Evolutionary conservation across 92 coral and sea anemone genomes (phyloP).

Genomic region (Galaxea fascicularis): DNA sequence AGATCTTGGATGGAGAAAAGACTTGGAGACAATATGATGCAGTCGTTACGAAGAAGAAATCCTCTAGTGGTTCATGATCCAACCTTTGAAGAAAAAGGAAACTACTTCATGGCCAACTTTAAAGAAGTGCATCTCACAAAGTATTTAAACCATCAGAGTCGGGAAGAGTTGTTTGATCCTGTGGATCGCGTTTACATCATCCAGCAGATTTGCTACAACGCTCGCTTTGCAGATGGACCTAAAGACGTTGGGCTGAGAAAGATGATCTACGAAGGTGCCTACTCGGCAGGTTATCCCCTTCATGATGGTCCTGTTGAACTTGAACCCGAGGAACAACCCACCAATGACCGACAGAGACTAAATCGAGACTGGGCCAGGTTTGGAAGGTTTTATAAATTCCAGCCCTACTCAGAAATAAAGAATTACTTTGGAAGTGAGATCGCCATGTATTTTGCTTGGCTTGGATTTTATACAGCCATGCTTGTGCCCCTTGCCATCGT

Average conservation of each 20-base stretch:
- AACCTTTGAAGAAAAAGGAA: conserved; percentile 58
- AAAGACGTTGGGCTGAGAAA: conserved; percentile 77
- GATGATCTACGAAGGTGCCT: conserved; percentile 77
- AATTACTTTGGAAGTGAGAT: conserved; percentile 91
- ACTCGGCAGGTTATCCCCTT: conserved; percentile 71
- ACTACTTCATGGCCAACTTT: conserved; percentile 88
- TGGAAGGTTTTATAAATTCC: conserved; percentile 81
- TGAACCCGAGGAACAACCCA: conserved; percentile 56
- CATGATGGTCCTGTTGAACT: conserved; percentile 79
- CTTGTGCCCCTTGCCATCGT: conserved; percentile 88
- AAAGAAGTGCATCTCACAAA: conserved; percentile 52
- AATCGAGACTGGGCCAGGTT: conserved; percentile 91
- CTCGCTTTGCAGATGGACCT: conserved; percentile 75
- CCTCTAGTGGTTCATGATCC: conserved; percentile 73
- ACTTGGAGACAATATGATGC: conserved; percentile 53
- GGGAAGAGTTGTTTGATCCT: conserved; percentile 66
- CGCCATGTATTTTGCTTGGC: conserved; percentile 91
- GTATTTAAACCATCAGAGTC: conserved; percentile 52
- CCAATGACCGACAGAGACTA: conserved; percentile 86
- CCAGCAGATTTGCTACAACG: conserved; percentile 66
- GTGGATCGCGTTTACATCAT: conserved; percentile 70
- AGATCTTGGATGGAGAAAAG: conserved; percentile 62
- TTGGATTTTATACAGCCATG: conserved; percentile 93
- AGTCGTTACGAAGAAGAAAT: conserved; percentile 57
- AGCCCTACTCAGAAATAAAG: conserved; percentile 87